phyloP scores from a whole-genome alignment of 2,797 vertebrate genomes.

The Danio tinwini region DNA sequence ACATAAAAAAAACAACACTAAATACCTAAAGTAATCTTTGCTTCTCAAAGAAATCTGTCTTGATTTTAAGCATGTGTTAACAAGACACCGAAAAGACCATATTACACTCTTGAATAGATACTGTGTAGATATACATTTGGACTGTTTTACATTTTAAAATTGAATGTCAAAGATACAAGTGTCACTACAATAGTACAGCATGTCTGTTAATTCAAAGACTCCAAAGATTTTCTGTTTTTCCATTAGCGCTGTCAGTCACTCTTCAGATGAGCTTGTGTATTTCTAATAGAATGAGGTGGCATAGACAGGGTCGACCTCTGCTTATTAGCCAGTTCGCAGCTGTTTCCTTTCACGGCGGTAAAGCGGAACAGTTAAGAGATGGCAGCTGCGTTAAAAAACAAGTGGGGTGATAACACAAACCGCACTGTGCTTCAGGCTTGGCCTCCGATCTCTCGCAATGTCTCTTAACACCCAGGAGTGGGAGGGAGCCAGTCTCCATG shows the following conservation, averaged over 20 bases:
- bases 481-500: constrained; percentile 76
- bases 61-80: too few relatives aligned
- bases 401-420: constrained; percentile 20
- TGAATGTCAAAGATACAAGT: background rate
- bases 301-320: background rate
- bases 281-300: constrained; percentile 12
- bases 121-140: too few relatives aligned
- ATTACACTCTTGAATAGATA: too few relatives aligned
- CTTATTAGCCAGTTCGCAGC: constrained; percentile 17
- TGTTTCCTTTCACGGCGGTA: constrained; percentile 9
- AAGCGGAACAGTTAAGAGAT: constrained; percentile 1
- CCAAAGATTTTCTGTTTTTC: background rate
- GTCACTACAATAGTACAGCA: background rate
- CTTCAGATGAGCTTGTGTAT: background rate
- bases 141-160: too few relatives aligned
- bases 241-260: background rate
- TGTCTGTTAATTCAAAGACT: background rate
- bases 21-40: too few relatives aligned
- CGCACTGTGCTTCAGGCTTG: constrained; percentile 59
- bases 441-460: constrained; percentile 64
- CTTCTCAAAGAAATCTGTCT: too few relatives aligned
- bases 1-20: too few relatives aligned
- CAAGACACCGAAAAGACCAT: too few relatives aligned
- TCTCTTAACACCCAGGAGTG: constrained; percentile 54
- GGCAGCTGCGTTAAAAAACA: constrained; percentile 31